Evolutionary conservation across 2,113 vertebrate species (phyloP), one percentile per base, ranked within the genome.

Genomic region (Anguilla rostrata): DNA sequence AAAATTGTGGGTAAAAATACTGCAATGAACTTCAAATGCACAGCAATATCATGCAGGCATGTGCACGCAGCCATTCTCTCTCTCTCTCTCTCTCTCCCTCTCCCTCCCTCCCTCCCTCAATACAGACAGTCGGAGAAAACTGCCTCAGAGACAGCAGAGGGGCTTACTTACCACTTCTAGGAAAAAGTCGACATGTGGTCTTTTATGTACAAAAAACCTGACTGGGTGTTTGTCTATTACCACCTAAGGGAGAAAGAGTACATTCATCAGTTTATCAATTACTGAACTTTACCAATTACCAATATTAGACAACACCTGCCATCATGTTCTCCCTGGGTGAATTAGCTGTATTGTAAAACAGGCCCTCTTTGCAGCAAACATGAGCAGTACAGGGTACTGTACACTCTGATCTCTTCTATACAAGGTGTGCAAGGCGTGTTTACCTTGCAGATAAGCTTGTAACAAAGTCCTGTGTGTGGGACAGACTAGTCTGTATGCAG

Each of bases 151-250:
- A 29, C 12, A 82, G 43, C 20, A 63, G 46, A 57, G 49, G 57
- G 22, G n/a, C 3, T 39, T 5, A 94, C 96, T 96, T 81, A 96
- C 96, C 95, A 96, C 96, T 94, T 96, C 96, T 89, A 96, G 91
- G 92, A 96, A 96, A 92, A 96, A 96, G 90, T 96, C 96, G 26
- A 96, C 96, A 34, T 96, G 96, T 0, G 96, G 96, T 87, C 96
- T 92, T 92, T 96, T 96, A 94, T 96, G 95, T 89, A 96, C 96
- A 94, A 96, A 96, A 94, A 96, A 96, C 7, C 96, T 92, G 86
- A 96, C 96, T 1, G 96, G 96, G 86, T 96, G 95, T 92, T 96
- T 96, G 88, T 96, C 96, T 92, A 96, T 96, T 83, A 96, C 95
- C 84, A 96, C 96, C 96, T 96, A 82, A 22, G 75, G 2, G 49